Evolutionary conservation across 2,113 vertebrate species (phyloP), one percentile per base, ranked within the genome.

Genomic region (Edolisoma coerulescens): DNA sequence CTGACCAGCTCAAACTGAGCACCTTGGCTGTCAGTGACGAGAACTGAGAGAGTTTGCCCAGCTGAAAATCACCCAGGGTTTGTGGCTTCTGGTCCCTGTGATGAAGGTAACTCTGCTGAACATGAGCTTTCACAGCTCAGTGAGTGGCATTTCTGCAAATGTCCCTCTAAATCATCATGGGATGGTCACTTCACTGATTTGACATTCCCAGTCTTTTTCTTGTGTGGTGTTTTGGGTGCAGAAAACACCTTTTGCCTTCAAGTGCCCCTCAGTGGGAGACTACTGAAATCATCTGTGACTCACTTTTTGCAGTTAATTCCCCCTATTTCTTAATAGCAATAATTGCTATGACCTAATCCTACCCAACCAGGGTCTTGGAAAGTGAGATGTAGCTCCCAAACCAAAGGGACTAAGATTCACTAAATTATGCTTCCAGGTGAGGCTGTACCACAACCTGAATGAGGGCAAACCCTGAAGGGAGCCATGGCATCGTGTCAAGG

Each of bases 381-480:
- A 78, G 19, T 1, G 1, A 90, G 28, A 30, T 15, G 32, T 9
- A 11, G 24, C 10, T 65, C 15, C 16, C 13, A 26, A 41, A 61
- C 0, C 24, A 17, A 71, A 57, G 41, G 4, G 1, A 16, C 23
- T 20, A 19, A 68, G 14, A 41, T 4, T 57, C 10, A 45, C 12
- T 39, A 7, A 68, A 24, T 13, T 28, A 26, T 2, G 1, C n/a
- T 71, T 83, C 22, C 8, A 2, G 78, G 50, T 7, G 4, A 73
- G 14, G 21, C 13, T 69, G n/a, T 32, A 30, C 11, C 44, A 21
- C 0, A 1, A 22, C 16, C 21, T 42, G 28, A 37, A 14, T 0
- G 1, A 87, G 45, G 4, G 22, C 7, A 75, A 71, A 41, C 33
- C 13, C 30, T 16, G 16, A 63, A 77, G 10, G 44, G 30, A 64